phyloP scores from a whole-genome alignment of 2,113 vertebrate species.

The Aleadryas rufinucha region DNA sequence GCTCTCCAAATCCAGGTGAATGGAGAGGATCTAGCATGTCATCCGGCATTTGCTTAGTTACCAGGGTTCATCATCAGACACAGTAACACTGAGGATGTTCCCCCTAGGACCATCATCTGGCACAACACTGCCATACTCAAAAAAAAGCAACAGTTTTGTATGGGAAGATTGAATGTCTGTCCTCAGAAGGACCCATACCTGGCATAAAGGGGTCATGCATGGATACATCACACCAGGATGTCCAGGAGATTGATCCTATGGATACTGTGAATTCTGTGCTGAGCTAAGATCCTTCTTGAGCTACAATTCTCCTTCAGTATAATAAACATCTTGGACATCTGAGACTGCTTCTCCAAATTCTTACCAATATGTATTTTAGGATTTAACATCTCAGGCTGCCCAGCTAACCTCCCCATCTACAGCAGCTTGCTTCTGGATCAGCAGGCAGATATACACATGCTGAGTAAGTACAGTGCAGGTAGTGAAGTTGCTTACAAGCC shows the following conservation, averaged over 20 bases:
- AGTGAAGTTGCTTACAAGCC: neutral
- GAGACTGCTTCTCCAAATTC: neutral
- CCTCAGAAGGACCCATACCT: neutral
- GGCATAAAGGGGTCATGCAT: neutral
- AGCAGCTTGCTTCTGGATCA: slow-evolving; percentile 18
- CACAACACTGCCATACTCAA: neutral
- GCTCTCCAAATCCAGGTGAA: neutral
- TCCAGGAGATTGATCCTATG: neutral
- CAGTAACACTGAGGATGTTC: neutral
- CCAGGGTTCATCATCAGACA: neutral
- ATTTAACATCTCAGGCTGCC: slow-evolving; percentile 1
- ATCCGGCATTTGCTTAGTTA: neutral
- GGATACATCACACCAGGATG: neutral
- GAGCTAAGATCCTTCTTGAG: neutral
- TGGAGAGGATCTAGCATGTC: neutral
- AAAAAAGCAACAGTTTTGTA: neutral
- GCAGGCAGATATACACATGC: neutral
- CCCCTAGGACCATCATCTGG: neutral
- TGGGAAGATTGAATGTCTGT: neutral
- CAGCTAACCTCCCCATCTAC: neutral
- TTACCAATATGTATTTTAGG: neutral
- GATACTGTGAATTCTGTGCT: neutral
- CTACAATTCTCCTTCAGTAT: neutral
- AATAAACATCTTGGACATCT: neutral
- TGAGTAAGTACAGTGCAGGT: neutral